These are phyloP conservation scores for Phytoseiulus persimilis DNA, from an alignment of 2,888 invertebrate species.

Conservation along the genomic window DNA sequence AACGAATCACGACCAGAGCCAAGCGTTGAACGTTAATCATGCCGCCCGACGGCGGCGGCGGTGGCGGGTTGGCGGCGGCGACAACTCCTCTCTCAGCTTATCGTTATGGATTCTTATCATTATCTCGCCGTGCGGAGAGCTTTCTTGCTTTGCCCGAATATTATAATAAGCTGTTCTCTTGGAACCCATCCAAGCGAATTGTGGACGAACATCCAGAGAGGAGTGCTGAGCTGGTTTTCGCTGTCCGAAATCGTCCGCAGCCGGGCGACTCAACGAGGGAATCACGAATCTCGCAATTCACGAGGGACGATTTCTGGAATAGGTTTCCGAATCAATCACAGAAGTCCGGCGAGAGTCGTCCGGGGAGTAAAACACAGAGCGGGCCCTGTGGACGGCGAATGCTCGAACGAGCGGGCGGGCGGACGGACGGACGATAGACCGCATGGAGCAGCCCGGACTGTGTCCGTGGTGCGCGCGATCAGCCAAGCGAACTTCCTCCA, in stretches of 20 bases:
- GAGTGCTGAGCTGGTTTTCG: not conserved
- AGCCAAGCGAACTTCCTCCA: slow-evolving; percentile 5
- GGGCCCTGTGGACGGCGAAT: not conserved
- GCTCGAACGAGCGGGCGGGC: not conserved
- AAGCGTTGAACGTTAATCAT: not conserved
- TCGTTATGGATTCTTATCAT: not conserved
- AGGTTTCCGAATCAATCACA: not conserved
- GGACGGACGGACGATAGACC: not conserved
- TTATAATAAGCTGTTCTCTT: not conserved
- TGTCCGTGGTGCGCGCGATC: not conserved
- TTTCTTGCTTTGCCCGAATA: not conserved
- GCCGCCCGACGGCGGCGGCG: not conserved
- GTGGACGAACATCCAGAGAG: not conserved
- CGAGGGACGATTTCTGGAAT: not conserved
- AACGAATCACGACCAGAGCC: not conserved
- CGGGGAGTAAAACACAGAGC: not conserved
- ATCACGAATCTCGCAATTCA: not conserved
- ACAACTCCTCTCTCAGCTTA: not conserved
- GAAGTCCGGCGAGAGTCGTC: not conserved
- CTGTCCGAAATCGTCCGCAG: not conserved
- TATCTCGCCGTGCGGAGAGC: not conserved
- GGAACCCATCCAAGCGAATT: not conserved
- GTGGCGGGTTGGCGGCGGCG: too few species aligned
- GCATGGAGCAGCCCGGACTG: not conserved
- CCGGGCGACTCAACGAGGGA: not conserved